Percentiles rank a stretch among this genome's conserved stretches.
Conservation (phyloP, 2,888 invertebrate genomes). For the Plebejus argus region DNA sequence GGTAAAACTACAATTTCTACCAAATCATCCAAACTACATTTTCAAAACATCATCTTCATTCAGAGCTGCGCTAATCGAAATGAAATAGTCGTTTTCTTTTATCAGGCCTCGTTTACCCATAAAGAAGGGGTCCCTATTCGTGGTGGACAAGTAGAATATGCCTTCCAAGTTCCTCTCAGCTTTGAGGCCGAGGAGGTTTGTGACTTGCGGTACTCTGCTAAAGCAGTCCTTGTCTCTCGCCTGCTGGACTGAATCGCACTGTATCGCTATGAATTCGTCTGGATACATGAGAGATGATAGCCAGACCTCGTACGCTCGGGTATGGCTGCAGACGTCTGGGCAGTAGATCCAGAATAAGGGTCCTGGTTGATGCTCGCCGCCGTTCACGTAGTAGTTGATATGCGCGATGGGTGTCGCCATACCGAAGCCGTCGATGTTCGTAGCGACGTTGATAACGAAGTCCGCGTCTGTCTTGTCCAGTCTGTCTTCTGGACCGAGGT, state of each 20-base stretch:
- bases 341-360: constrained; percentile 42
- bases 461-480: constrained; percentile 46
- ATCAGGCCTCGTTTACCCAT: constrained; percentile 30
- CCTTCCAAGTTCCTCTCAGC: constrained; percentile 39
- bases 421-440: constrained; percentile 46
- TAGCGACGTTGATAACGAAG: constrained; percentile 42
- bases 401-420: constrained; percentile 46
- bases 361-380: constrained; percentile 47
- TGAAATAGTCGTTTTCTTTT: constrained; percentile 24
- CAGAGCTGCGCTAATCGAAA: neutral
- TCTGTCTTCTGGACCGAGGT: constrained; percentile 43
- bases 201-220: constrained; percentile 43
- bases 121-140: constrained; percentile 9
- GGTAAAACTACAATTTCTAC: neutral
- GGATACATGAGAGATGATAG: constrained; percentile 45
- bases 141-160: constrained; percentile 41
- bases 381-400: constrained; percentile 48
- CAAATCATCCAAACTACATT: neutral
- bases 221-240: constrained; percentile 45
- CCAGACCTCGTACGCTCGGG: constrained; percentile 43
- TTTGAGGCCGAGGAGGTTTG: constrained; percentile 40
- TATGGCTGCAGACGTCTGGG: constrained; percentile 45
- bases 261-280: constrained; percentile 45
- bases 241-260: constrained; percentile 44
- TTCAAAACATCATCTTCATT: constrained; percentile 21